Percentiles rank a stretch among this genome's conserved stretches.
Conservation (phyloP, 2,888 invertebrate genomes). For the Eudasyphora cyanicolor region DNA sequence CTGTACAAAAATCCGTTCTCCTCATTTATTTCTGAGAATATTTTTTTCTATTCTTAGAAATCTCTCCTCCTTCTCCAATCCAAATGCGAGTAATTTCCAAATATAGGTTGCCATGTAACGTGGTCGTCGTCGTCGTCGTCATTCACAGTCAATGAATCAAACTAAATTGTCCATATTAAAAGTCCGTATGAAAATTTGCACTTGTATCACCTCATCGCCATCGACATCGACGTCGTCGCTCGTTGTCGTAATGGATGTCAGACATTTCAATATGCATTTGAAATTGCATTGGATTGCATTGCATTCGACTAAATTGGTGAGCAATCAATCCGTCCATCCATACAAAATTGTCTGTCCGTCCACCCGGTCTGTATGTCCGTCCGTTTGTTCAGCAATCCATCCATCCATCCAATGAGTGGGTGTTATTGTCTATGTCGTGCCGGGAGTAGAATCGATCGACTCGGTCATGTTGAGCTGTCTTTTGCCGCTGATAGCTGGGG, state of each 20-base stretch:
- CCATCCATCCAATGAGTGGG: constrained; percentile 48
- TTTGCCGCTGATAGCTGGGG: too few species aligned
- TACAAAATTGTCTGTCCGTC: not conserved
- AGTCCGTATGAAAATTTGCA: constrained; percentile 3
- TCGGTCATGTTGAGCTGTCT: not conserved
- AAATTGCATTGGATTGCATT: constrained; percentile 18
- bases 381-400: too few species aligned
- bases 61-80: too few species aligned
- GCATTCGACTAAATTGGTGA: constrained; percentile 29
- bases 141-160: not conserved
- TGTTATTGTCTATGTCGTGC: constrained; percentile 58
- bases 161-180: constrained; percentile 14
- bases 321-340: constrained; percentile 13
- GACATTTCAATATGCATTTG: constrained; percentile 32
- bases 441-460: not conserved
- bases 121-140: too few species aligned
- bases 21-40: too few species aligned
- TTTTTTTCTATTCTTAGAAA: too few species aligned
- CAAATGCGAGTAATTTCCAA: too few species aligned
- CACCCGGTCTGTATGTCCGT: too few species aligned
- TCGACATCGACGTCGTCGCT: too few species aligned
- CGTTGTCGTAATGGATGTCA: constrained; percentile 8
- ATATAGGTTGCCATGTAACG: too few species aligned
- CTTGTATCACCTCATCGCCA: not conserved
- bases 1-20: too few species aligned